Evolutionary conservation across 2,113 vertebrate genomes (phyloP).

Genomic region (Cercocebus atys): DNA sequence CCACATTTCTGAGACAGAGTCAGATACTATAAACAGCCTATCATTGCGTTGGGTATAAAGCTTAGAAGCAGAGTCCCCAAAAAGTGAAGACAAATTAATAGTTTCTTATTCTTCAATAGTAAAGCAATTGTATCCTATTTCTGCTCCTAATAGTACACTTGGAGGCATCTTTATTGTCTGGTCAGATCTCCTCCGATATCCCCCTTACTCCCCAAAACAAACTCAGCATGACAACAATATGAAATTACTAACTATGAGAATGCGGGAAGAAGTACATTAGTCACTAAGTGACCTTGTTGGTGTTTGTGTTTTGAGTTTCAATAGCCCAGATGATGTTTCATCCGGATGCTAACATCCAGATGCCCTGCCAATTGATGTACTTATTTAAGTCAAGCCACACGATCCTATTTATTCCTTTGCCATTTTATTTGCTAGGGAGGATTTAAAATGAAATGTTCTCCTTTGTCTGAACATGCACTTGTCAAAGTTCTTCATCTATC

Average conservation of each 20-base stretch:
- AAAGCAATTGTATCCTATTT: neutral
- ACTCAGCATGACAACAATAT: neutral
- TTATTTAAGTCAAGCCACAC: slow-evolving; percentile 5
- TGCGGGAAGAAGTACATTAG: neutral
- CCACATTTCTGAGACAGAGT: neutral
- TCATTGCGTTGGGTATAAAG: neutral
- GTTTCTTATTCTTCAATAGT: neutral
- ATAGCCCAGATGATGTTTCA: slow-evolving; percentile 7
- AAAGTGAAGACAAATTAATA: neutral
- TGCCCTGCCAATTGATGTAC: neutral
- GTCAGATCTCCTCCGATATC: neutral
- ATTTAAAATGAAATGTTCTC: neutral
- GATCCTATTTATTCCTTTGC: neutral
- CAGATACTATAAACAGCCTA: neutral
- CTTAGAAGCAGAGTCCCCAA: neutral
- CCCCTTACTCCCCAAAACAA: neutral
- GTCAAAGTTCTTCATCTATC: neutral
- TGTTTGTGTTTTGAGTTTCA: slow-evolving; percentile 37
- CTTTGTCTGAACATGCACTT: neutral
- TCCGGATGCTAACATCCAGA: slow-evolving; percentile 14
- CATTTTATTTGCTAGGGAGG: neutral
- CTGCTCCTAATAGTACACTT: neutral
- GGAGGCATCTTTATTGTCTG: neutral
- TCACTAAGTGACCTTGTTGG: neutral
- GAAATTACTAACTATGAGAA: neutral